Conservation (phyloP, 2,797 vertebrate species). For the Takifugu rubripes region DNA sequence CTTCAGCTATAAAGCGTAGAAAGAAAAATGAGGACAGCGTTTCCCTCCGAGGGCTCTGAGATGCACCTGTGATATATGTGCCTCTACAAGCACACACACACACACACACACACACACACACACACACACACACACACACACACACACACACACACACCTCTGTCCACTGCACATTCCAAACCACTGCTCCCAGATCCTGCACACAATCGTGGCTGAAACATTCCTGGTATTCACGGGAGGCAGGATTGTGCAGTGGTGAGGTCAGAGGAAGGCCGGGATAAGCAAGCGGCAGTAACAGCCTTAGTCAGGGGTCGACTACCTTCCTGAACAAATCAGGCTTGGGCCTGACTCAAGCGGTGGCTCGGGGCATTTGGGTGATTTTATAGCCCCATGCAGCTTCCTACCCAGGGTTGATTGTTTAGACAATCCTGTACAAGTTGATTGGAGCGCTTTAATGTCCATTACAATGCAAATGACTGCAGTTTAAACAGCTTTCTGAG, state of each 20-base stretch:
- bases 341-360: constrained; percentile 18
- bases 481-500: constrained; percentile 5
- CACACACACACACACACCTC: constrained; percentile 16
- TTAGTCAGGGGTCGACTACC: constrained; percentile 36
- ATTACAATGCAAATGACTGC: not conserved
- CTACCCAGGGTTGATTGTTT: constrained; percentile 7
- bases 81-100: constrained; percentile 17
- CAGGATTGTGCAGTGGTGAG: not conserved
- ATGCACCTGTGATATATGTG: constrained; percentile 23
- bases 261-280: not conserved
- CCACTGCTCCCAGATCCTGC: constrained; percentile 2
- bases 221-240: not conserved
- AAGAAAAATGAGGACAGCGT: constrained; percentile 48
- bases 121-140: constrained; percentile 3
- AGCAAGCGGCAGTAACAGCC: constrained; percentile 24
- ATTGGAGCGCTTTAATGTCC: not conserved
- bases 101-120: constrained; percentile 6
- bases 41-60: constrained; percentile 29
- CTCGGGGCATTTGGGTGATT: constrained; percentile 22
- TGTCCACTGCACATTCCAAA: constrained; percentile 24
- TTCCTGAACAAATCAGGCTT: constrained; percentile 29
- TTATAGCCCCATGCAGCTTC: constrained; percentile 6
- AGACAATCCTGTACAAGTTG: not conserved
- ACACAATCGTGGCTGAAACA: constrained; percentile 14
- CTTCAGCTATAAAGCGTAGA: constrained; percentile 18